phyloP scores from a whole-genome alignment of 2,888 invertebrate species.

The Andrena bucephala region DNA sequence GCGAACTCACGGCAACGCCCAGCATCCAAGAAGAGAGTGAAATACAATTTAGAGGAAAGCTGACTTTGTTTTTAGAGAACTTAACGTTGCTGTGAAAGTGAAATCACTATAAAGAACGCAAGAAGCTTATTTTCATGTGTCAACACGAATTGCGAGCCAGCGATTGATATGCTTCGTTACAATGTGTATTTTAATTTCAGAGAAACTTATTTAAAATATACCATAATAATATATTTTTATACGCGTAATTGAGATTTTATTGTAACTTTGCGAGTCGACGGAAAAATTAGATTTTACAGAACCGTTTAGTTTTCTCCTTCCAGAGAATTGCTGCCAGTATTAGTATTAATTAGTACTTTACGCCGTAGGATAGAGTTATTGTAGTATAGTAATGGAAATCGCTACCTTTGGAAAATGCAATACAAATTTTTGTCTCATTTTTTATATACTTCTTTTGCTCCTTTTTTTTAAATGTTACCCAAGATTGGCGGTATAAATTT shows the following conservation, averaged over 20 bases:
- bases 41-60: not conserved
- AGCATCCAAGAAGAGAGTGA: not conserved
- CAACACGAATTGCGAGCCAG: not conserved
- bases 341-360: slow-evolving; percentile 36
- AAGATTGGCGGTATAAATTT: too few species aligned
- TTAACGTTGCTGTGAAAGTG: not conserved
- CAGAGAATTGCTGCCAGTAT: slow-evolving; percentile 39
- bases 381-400: slow-evolving; percentile 14
- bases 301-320: not conserved
- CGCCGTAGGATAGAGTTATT: slow-evolving; percentile 9
- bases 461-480: not conserved
- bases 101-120: not conserved
- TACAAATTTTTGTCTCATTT: slow-evolving; percentile 3
- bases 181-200: not conserved
- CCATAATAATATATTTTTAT: slow-evolving; percentile 25
- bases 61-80: not conserved
- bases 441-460: not conserved
- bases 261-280: slow-evolving; percentile 5
- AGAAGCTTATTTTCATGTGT: not conserved
- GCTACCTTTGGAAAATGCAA: not conserved
- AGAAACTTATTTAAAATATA: slow-evolving; percentile 16
- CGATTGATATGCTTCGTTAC: not conserved
- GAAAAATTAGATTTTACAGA: not conserved
- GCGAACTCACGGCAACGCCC: not conserved
- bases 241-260: not conserved